Conservation (phyloP, 1,140 invertebrate genomes). For the Micrasema longulum region DNA sequence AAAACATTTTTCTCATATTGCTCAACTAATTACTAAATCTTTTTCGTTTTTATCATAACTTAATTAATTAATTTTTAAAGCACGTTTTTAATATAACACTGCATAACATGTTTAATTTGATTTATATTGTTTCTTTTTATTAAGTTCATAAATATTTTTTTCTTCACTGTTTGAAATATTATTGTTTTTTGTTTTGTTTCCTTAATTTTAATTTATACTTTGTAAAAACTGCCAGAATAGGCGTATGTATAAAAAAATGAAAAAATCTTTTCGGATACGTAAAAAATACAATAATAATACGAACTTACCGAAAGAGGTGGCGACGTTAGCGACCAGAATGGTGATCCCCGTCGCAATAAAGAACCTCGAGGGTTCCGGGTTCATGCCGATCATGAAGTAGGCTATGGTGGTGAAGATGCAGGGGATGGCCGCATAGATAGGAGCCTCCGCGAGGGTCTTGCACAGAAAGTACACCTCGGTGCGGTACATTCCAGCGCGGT, state of each 20-base stretch:
- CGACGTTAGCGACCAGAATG: conserved; percentile 88
- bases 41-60: too few species aligned
- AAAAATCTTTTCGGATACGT: background rate
- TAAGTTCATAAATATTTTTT: background rate
- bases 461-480: conserved; percentile 93
- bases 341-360: conserved; percentile 80
- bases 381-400: conserved; percentile 91
- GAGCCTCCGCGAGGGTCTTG: conserved; percentile 90
- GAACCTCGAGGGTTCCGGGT: conserved; percentile 78
- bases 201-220: background rate
- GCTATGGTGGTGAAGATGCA: conserved; percentile 85
- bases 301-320: conserved; percentile 88
- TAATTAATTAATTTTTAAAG: too few species aligned
- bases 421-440: conserved; percentile 85
- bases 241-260: background rate
- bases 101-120: too few species aligned
- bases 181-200: too few species aligned
- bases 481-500: conserved; percentile 92
- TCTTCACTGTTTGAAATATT: too few species aligned
- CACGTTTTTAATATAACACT: too few species aligned
- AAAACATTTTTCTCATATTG: too few species aligned
- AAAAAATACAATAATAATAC: background rate
- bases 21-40: too few species aligned
- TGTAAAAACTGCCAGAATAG: background rate
- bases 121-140: too few species aligned